Base-by-base conservation (phyloP, 2,797 vertebrate species). In the Lophius americanus region DNA sequence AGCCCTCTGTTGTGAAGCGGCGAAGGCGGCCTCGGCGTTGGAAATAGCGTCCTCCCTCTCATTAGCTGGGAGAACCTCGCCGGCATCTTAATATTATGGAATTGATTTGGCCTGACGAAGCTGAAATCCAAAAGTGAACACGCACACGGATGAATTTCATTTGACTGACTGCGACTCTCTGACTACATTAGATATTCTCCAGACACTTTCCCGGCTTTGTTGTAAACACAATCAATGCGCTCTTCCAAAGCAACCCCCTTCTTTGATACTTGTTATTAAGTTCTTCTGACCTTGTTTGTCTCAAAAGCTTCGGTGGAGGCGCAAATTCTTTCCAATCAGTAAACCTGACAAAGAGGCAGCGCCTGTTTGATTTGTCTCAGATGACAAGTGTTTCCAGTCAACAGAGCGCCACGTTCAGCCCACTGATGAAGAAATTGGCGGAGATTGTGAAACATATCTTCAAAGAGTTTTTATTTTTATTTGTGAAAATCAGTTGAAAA, bases 21-120 rank as follows among this genome's bases (percentile, higher is more conserved):
- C 58, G 35, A 51, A 52, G 55, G 9, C 0, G 6, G n/a, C n/a
- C 42, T 43, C 54, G 37, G 5, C 23, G 14, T 51, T 37, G 36
- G 62, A 68, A 72, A 60, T 38, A 48, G 42, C 5, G 8, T 37
- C 39, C 46, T 36, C 0, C 3, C n/a, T 64, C 61, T 58, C 44
- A 63, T 70, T 37, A 53, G 42, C 23, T 71, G 43, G 32, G 42
- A 7, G 69, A 65, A 60, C 36, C 44, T 14, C 32, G 47, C 36
- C 9, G 51, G 52, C 42, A 8, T 63, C 66, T 56, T 33, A 64
- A 23, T 44, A 44, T 51, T 55, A 46, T 60, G 35, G 14, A 51
- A 67, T 60, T 66, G 52, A 73, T 75, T 73, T 82, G 51, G 76
- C 62, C 37, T 9, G 38, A 58, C 42, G 55, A 70, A 68, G 65